Percentiles rank a stretch among this genome's conserved stretches.
Conservation (phyloP, 2,113 vertebrate genomes). For the Artemisiospiza belli region DNA sequence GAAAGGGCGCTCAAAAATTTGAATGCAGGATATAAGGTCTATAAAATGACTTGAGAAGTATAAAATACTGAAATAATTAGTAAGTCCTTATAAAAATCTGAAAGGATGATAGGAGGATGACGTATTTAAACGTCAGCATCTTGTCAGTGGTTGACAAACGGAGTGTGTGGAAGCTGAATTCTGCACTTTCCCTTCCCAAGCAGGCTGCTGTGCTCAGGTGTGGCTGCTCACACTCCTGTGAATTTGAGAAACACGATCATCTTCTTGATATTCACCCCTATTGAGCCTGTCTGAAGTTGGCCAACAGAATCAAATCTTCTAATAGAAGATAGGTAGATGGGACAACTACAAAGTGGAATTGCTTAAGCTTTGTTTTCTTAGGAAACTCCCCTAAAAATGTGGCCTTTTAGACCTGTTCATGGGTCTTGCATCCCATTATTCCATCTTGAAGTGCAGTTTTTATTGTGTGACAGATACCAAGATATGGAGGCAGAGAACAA, state of each 20-base stretch:
- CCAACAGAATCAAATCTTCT: not conserved
- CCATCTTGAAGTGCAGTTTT: not conserved
- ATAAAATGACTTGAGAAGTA: not conserved
- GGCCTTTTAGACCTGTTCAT: not conserved
- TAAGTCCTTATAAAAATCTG: not conserved
- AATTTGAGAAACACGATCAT: not conserved
- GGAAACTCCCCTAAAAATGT: not conserved
- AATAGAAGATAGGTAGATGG: not conserved
- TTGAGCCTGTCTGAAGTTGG: not conserved
- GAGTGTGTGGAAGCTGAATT: not conserved
- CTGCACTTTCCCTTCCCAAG: not conserved
- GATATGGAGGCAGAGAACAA: not conserved
- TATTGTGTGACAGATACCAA: not conserved
- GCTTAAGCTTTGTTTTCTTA: not conserved
- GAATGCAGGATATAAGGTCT: not conserved
- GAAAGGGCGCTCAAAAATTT: not conserved
- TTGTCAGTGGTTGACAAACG: not conserved
- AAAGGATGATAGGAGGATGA: not conserved
- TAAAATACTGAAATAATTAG: not conserved
- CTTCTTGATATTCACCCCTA: not conserved
- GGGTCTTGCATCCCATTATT: not conserved
- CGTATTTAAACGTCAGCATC: not conserved
- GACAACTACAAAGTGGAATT: not conserved
- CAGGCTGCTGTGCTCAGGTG: not conserved
- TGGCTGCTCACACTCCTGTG: not conserved